Evolutionary conservation across 2,888 invertebrate genomes (phyloP), one percentile per base, ranked within the genome.

Genomic region (Eustalomyia histrio): DNA sequence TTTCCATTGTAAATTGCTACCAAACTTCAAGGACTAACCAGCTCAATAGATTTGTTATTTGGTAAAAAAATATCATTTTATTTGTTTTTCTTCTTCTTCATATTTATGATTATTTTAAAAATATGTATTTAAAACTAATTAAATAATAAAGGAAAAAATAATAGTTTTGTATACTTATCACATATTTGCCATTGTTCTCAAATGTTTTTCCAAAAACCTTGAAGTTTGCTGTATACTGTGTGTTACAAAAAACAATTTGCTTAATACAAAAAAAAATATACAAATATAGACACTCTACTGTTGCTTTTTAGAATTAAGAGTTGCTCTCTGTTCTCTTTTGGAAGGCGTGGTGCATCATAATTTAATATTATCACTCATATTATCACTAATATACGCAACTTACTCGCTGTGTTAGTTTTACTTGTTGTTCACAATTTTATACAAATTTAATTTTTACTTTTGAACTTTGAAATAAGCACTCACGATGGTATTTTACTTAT

Each of bases 1-100:
- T 76, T 68, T 81, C 52, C 69, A 50, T 57, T 76, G 47, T 64
- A 58, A 64, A 76, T 76, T 84, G 85, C 86, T 87, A 86, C 88
- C 87, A 87, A 88, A 86, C 86, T 87, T 86, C 83, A 85, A 86
- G 85, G 86, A 88, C 84, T 83, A 81, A 86, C 86, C 79, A 87
- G 86, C 87, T 86, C 84, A 86, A 86, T 81, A 76, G 82, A 82
- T 83, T 73, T 84, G 79, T 83, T 83, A 68, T 73, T 68, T 68
- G 65, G 53, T 73, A 69, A 71, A 82, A 71, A 82, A 83, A 83
- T 82, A 72, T 78, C 76, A 58, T 79, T 82, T 83, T 80, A 75
- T 85, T 76, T 74, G 47, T 39, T 72, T 75, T 72, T 47, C n/a
- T 78, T 76, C 35, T 53, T 69, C 52, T 76, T 68, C 43, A 53